Percentiles rank a stretch among this genome's conserved stretches.
These are phyloP conservation scores for Ammodytes marinus DNA, from an alignment of 2,113 vertebrate species.

Conservation along the genomic window DNA sequence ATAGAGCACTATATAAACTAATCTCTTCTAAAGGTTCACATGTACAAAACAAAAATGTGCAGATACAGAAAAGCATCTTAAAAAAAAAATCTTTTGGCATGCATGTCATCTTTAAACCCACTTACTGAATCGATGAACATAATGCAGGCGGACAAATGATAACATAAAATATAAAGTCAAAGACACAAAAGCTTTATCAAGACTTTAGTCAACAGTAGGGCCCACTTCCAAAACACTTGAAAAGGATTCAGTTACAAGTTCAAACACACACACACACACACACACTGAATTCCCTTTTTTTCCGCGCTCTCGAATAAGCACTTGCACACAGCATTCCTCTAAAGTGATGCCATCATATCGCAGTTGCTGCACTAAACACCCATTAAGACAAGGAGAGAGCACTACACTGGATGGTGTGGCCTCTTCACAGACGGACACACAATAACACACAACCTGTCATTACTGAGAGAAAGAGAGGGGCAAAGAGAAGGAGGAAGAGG, in stretches of 20 bases:
- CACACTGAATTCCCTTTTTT: conserved; percentile 17
- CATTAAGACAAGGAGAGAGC: conserved; percentile 76
- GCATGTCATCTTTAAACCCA: background rate
- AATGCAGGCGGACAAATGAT: background rate
- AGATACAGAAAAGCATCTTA: background rate
- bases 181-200: conserved; percentile 6
- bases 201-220: conserved; percentile 11
- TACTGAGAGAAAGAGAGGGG: conserved; percentile 46
- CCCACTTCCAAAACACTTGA: conserved; percentile 48
- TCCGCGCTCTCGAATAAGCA: conserved; percentile 27
- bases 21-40: background rate
- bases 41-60: background rate
- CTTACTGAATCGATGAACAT: background rate
- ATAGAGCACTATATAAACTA: background rate
- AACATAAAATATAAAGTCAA: conserved; percentile 2
- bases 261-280: conserved; percentile 39
- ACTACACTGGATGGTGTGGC: conserved; percentile 71
- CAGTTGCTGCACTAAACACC: conserved; percentile 66
- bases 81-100: background rate
- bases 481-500: conserved; percentile 27
- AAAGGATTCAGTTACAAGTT: conserved; percentile 19
- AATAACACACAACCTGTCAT: conserved; percentile 80
- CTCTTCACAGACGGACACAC: conserved; percentile 74
- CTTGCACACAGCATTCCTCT: conserved; percentile 60
- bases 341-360: conserved; percentile 72